Percentiles rank a stretch among this genome's conserved stretches.
phyloP scores from a whole-genome alignment of 1,140 invertebrate genomes.

The Camponotus floridanus region DNA sequence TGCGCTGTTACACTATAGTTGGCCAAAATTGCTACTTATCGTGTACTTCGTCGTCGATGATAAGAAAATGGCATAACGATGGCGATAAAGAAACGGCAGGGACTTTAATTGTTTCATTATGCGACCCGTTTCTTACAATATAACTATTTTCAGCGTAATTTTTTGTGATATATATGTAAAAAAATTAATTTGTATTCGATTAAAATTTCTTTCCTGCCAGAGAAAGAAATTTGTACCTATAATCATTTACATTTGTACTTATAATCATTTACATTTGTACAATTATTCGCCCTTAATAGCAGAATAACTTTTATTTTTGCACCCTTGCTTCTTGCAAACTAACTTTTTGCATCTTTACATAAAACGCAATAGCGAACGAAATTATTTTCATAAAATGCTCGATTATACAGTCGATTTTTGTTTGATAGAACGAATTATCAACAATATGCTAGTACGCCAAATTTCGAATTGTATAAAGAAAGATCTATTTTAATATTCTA shows the following conservation, averaged over 20 bases:
- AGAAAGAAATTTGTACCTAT: slow-evolving; percentile 8
- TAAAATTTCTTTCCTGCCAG: slow-evolving; percentile 5
- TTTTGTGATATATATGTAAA: slow-evolving; percentile 21
- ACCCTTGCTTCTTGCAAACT: no score
- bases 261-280: not conserved
- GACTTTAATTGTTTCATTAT: slow-evolving; percentile 50
- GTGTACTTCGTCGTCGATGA: slow-evolving; percentile 30
- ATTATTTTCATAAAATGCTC: not conserved
- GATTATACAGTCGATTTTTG: not conserved
- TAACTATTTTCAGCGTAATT: slow-evolving; percentile 36
- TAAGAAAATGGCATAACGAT: slow-evolving; percentile 12
- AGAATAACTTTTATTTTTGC: not conserved
- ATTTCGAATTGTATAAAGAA: not conserved
- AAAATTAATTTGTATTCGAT: slow-evolving; percentile 20
- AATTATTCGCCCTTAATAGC: not conserved
- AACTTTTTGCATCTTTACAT: no score
- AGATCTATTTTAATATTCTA: not conserved
- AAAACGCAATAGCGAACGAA: not conserved
- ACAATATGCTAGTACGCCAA: not conserved
- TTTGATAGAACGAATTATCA: slow-evolving; percentile 17
- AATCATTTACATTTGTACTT: not conserved
- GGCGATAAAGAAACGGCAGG: slow-evolving; percentile 40
- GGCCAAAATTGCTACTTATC: slow-evolving; percentile 58
- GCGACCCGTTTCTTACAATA: slow-evolving; percentile 30
- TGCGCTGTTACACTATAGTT: slow-evolving; percentile 43